phyloP scores from a whole-genome alignment of 2,113 vertebrate genomes.

The Octodon degus region DNA sequence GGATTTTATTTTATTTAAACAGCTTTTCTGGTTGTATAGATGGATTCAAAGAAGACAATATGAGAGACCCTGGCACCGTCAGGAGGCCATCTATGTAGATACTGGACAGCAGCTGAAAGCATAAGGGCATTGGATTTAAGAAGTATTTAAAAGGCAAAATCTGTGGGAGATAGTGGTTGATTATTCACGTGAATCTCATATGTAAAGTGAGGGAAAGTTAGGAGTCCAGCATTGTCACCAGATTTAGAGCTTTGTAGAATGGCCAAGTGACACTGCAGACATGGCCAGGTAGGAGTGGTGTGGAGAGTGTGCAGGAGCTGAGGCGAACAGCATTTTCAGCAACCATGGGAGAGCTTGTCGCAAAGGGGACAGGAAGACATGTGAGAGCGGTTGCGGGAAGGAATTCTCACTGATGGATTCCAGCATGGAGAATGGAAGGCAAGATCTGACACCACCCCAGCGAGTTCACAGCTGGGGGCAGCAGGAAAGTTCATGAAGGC shows the following conservation, averaged over 20 bases:
- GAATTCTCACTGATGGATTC: not conserved
- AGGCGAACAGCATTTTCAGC: not conserved
- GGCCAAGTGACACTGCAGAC: not conserved
- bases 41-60: not conserved
- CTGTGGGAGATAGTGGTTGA: not conserved
- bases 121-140: not conserved
- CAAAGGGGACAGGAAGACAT: not conserved
- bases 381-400: not conserved
- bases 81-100: not conserved
- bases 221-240: not conserved
- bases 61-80: not conserved
- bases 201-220: not conserved
- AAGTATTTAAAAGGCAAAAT: constrained; percentile 7
- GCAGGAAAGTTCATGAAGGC: not conserved
- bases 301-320: not conserved
- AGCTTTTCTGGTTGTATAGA: not conserved
- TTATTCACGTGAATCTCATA: not conserved
- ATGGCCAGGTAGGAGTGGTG: not conserved
- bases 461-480: no score
- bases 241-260: not conserved
- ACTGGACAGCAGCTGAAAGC: not conserved
- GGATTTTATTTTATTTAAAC: not conserved
- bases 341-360: not conserved
- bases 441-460: not conserved
- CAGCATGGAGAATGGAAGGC: not conserved